Evolutionary conservation across 2,113 vertebrate genomes (phyloP), one percentile per base, ranked within the genome.

Genomic region (Rattus norvegicus): DNA sequence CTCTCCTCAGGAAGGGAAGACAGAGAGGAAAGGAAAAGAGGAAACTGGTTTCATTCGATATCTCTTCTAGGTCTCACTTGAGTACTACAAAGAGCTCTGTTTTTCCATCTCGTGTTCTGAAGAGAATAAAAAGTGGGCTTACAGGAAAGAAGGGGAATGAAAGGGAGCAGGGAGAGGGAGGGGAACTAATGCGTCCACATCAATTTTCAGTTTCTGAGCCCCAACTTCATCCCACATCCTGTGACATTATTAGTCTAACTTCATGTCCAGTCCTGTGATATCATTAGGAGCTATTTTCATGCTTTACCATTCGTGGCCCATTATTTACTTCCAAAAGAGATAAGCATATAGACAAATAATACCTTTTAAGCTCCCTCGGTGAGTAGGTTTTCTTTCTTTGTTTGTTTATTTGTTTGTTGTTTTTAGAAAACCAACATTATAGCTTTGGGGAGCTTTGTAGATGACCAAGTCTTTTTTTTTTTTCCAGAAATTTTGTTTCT

Each of bases 311-410:
- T 72, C 6, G 67, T 39, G 24, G 8, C 47, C 36, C 88, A 81
- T 17, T 85, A 83, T 77, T 54, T 72, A 7, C 73, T 90, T 81
- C 1, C 1, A 94, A 91, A 91, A 95, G 61, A 95, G 80, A n/a
- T 80, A 92, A 67, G 7, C 17, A 61, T 67, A 49, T 12, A 86
- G 33, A 14, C 59, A 81, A 80, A 76, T 59, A 88, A 75, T 24
- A 93, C 14, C 8, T 91, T 88, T 24, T 70, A 73, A 13, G 4
- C 19, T 91, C 28, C 22, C 13, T 70, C 56, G 54, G 85, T 16
- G 12, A 36, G 30, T 36, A 36, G 30, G 30, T 69, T 69, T 33
- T 28, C 1, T 16, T 4, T 69, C 14, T 69, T 33, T 67, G 65
- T 67, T 54, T 54, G 52, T 54, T 14, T 67, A 28, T 67, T 33